These are phyloP conservation scores for Microcebus murinus DNA, from an alignment of 2,113 vertebrate genomes.

Conservation along the genomic window DNA sequence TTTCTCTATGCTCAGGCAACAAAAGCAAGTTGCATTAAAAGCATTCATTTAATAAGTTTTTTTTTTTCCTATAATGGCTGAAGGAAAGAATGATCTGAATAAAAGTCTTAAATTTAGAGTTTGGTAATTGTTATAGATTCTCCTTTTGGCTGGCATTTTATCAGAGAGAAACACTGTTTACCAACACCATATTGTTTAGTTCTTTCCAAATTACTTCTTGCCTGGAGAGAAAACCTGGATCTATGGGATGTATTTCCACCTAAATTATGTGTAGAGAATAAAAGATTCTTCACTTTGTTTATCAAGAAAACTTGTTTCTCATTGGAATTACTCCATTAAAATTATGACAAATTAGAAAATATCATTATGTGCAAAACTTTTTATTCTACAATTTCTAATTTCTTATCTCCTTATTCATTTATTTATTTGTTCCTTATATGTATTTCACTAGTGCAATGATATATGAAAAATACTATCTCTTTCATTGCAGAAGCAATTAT, in stretches of 20 bases:
- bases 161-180: constrained; percentile 56
- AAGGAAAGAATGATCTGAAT: constrained; percentile 13
- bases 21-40: not conserved
- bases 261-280: constrained; percentile 46
- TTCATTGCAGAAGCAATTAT: not conserved
- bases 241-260: constrained; percentile 35
- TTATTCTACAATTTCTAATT: not conserved
- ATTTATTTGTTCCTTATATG: not conserved
- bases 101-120: constrained; percentile 49
- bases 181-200: constrained; percentile 46
- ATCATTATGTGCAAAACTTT: not conserved
- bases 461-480: not conserved
- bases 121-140: constrained; percentile 49
- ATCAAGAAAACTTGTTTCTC: constrained; percentile 21
- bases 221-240: constrained; percentile 59
- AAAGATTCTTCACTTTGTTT: constrained; percentile 10
- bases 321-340: constrained; percentile 32
- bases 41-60: not conserved
- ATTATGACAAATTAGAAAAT: constrained; percentile 17
- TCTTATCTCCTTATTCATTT: not conserved
- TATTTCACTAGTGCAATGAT: not conserved
- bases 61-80: not conserved
- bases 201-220: constrained; percentile 68
- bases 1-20: not conserved
- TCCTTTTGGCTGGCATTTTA: constrained; percentile 55